Conservation (phyloP, 2,888 invertebrate species). For the Tinea trinotella region DNA sequence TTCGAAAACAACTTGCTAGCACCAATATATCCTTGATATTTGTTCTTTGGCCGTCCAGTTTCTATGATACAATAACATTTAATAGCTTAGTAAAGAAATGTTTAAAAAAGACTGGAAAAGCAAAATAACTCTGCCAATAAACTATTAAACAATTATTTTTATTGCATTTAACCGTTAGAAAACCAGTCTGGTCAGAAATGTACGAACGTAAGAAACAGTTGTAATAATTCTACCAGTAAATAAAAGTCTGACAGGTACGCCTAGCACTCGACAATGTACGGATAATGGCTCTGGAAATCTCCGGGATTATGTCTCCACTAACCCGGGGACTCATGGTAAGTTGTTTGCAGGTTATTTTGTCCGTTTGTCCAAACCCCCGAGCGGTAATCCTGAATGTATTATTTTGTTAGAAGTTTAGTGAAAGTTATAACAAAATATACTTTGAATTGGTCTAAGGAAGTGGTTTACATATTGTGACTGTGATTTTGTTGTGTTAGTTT, state of each 20-base stretch:
- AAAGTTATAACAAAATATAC: slow-evolving; percentile 2
- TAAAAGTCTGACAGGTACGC: not conserved
- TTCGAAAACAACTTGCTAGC: too few species aligned
- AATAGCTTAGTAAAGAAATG: too few species aligned
- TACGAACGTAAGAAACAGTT: too few species aligned
- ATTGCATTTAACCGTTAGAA: too few species aligned
- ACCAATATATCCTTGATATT: too few species aligned
- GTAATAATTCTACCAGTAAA: not conserved
- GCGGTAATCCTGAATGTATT: not conserved
- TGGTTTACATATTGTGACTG: not conserved
- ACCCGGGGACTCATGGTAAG: not conserved
- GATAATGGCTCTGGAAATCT: slow-evolving; percentile 9
- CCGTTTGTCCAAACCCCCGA: not conserved
- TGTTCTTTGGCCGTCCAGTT: too few species aligned
- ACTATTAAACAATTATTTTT: too few species aligned
- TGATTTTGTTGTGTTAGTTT: not conserved
- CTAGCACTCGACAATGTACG: not conserved
- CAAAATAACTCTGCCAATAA: too few species aligned
- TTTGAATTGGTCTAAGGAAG: not conserved
- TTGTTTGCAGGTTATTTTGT: slow-evolving; percentile 9
- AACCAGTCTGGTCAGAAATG: too few species aligned
- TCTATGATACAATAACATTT: too few species aligned
- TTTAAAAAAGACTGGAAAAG: too few species aligned
- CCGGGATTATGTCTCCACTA: slow-evolving; percentile 3
- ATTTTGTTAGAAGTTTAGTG: slow-evolving; percentile 1